Evolutionary conservation across 2,888 invertebrate genomes (phyloP).

Genomic region (Polietes domitor): DNA sequence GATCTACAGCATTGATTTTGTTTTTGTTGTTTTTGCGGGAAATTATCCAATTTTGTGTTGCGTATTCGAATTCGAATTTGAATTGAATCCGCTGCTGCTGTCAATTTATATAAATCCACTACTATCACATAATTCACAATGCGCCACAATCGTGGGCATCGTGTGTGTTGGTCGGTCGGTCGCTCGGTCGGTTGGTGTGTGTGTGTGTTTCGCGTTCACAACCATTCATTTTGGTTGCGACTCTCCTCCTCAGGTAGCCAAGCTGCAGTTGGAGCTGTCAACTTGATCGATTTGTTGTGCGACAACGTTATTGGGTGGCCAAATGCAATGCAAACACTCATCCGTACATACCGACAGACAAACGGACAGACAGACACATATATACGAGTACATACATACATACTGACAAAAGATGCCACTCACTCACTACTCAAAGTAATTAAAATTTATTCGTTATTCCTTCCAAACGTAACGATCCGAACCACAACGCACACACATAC

Average conservation of each 20-base stretch:
- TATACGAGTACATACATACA: not conserved
- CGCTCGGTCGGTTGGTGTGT: not conserved
- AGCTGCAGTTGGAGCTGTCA: conserved; percentile 68
- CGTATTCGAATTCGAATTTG: conserved; percentile 78
- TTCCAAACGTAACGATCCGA: not conserved
- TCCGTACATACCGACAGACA: not conserved
- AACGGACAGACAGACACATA: not conserved
- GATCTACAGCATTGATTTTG: conserved; percentile 64
- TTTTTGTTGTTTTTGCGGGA: conserved; percentile 75
- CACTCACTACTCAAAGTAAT: conserved; percentile 26
- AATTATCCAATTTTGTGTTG: conserved; percentile 80
- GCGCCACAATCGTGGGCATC: conserved; percentile 39
- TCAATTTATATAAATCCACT: conserved; percentile 77
- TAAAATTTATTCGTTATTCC: conserved; percentile 26
- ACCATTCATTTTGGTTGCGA: not conserved
- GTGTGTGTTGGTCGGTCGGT: conserved; percentile 1
- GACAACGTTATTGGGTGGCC: conserved; percentile 69
- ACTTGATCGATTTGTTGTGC: conserved; percentile 69
- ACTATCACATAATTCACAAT: conserved; percentile 65
- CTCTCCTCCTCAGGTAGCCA: conserved; percentile 31
- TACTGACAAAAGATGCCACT: not conserved
- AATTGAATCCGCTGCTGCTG: conserved; percentile 66
- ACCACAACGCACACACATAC: not conserved
- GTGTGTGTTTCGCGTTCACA: not conserved
- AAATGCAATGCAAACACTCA: conserved; percentile 8